Percentiles rank a stretch among this genome's conserved stretches.
Conservation (phyloP, 2,113 vertebrate genomes). For the Mustela nigripes region DNA sequence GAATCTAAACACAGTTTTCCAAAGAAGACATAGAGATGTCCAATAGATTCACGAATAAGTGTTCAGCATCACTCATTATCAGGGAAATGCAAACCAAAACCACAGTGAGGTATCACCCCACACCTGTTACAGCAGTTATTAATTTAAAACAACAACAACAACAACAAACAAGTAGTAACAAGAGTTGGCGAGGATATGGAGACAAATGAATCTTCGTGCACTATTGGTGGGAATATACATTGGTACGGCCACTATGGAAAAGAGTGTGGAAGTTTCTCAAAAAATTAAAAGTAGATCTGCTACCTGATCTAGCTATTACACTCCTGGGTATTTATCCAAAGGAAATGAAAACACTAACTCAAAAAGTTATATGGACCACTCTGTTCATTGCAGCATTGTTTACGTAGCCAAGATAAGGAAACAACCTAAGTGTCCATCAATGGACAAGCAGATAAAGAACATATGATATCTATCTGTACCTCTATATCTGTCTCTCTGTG, state of each 20-base stretch:
- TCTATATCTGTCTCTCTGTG: not conserved
- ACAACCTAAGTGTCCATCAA: not conserved
- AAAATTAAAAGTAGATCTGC: not conserved
- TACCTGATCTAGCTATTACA: not conserved
- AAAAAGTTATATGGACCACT: not conserved
- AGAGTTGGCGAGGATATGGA: not conserved
- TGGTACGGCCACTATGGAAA: not conserved
- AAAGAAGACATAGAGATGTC: not conserved
- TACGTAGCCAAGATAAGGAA: not conserved
- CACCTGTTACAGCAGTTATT: not conserved
- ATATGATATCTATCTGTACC: not conserved
- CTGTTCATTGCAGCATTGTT: not conserved
- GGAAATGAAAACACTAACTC: not conserved
- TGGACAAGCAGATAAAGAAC: not conserved
- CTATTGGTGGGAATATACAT: not conserved
- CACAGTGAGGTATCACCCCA: not conserved
- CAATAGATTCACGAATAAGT: not conserved
- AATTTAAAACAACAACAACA: not conserved
- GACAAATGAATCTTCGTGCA: not conserved
- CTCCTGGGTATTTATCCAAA: not conserved
- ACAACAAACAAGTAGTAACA: not conserved
- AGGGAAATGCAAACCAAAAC: not conserved
- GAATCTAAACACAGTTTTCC: not conserved
- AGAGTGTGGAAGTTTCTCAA: not conserved
- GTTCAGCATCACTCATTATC: not conserved